Evolutionary conservation across 2,888 invertebrate species (phyloP).

Genomic region (Melanostoma scalare): DNA sequence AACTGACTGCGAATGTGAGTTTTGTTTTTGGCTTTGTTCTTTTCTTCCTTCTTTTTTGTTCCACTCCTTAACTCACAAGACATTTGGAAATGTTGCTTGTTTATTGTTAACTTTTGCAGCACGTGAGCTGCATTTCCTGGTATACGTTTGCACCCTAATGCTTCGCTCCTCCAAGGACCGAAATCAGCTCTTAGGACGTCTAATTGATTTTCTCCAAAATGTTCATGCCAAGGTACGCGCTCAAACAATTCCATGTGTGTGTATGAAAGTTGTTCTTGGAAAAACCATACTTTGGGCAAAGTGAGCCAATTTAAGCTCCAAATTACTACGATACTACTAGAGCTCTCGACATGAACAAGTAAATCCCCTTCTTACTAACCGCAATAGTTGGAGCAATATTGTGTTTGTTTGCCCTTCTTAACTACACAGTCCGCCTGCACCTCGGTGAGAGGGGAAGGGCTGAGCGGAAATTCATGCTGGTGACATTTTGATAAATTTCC

Average conservation of each 20-base stretch:
- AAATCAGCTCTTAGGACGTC: slow-evolving; percentile 26
- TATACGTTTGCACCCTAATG: slow-evolving; percentile 19
- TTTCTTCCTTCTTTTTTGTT: slow-evolving; percentile 8
- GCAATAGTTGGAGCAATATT: neutral
- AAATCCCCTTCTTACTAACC: slow-evolving; percentile 12
- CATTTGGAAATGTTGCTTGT: slow-evolving; percentile 66
- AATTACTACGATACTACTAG: slow-evolving; percentile 57
- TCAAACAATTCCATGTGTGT: slow-evolving; percentile 21
- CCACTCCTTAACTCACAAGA: slow-evolving; percentile 9
- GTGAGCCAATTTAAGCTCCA: slow-evolving; percentile 47
- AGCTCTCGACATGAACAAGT: slow-evolving; percentile 46
- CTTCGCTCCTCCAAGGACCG: slow-evolving; percentile 16
- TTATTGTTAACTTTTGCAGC: slow-evolving; percentile 67
- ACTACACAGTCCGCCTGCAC: slow-evolving; percentile 9
- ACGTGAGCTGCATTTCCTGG: slow-evolving; percentile 70
- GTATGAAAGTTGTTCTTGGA: slow-evolving; percentile 15
- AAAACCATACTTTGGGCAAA: slow-evolving; percentile 11
- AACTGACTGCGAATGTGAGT: neutral
- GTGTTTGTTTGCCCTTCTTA: slow-evolving; percentile 17
- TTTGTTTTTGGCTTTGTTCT: neutral
- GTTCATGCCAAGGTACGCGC: slow-evolving; percentile 13
- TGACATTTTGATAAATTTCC: slow-evolving; percentile 72
- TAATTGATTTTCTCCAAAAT: slow-evolving; percentile 69
- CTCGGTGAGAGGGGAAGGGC: slow-evolving; percentile 22
- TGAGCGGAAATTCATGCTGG: slow-evolving; percentile 56